Base-by-base conservation (phyloP, 2,888 invertebrate species). In the Epiblema foenella region DNA sequence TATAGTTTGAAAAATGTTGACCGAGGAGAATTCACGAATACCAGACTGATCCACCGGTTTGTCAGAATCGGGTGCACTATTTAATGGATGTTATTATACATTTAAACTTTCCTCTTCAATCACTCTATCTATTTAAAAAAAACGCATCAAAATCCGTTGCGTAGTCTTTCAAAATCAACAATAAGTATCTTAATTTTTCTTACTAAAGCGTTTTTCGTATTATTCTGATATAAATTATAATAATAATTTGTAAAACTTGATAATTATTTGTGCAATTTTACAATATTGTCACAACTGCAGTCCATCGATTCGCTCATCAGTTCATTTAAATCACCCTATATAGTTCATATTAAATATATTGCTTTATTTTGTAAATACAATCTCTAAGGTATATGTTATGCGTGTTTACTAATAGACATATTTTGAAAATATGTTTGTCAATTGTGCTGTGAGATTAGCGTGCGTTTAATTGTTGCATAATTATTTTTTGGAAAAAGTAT, bases 401-500 rank as follows among this genome's bases (percentile, higher is more conserved):
- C 88, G 88, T 91, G 89, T 91, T 91, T 91, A 91, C 83, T 89
- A 86, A 87, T 90, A 87, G 86, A 91, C 91, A 93, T 93, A 92
- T 93, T 92, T 93, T 87, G 88, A 92, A 93, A 92, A 92, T 93
- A 91, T 92, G 91, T 92, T 93, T 93, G 90, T 93, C 93, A 92
- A 93, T 93, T 93, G 93, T 91, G 91, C 91, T 92, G 91, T 93
- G 93, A 93, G 79, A 80, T 77, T 76, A 74, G 78, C 80, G 83
- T 79, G 84, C 73, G 80, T 82, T 86, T 83, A 83, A 88, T 88
- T 90, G 84, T 81, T 88, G 83, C 76, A 83, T 87, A 39, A 85
- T 76, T 51, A 29, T 39, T 59, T 52, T 52, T 52, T 11, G 1
- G 1, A 52, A 51, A 10, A 18, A 18, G 10, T 17, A 17, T 51